phyloP scores from a whole-genome alignment of 1,140 invertebrate species.

The Sitophilus oryzae region DNA sequence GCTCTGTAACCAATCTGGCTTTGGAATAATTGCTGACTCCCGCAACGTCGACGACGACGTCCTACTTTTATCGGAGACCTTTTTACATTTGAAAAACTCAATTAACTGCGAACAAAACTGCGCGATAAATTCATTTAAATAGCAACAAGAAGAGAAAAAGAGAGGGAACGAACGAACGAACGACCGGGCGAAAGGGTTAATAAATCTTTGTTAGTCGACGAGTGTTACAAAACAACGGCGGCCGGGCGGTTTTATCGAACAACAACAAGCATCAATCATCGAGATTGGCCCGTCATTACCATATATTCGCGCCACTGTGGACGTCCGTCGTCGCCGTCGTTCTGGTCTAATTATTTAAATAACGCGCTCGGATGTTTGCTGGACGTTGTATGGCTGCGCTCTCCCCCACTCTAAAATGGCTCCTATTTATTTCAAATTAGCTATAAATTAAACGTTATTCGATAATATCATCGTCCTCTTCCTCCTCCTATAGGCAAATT shows the following conservation, averaged over 20 bases:
- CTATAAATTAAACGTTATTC: no score
- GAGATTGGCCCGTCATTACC: constrained; percentile 32
- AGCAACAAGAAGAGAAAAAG: constrained; percentile 21
- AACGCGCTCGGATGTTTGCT: constrained; percentile 12
- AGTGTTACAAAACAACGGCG: constrained; percentile 30
- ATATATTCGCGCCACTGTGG: constrained; percentile 16
- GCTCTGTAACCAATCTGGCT: no score
- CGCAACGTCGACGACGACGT: neutral
- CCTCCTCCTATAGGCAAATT: no score
- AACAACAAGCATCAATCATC: constrained; percentile 30
- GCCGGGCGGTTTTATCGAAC: constrained; percentile 30
- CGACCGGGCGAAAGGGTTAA: constrained; percentile 25
- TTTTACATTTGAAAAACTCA: constrained; percentile 13
- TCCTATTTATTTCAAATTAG: no score
- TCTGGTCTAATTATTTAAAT: constrained; percentile 23
- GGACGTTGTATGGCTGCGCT: no score
- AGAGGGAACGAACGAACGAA: neutral
- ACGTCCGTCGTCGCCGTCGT: constrained; percentile 6
- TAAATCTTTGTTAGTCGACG: constrained; percentile 32
- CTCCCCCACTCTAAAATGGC: no score
- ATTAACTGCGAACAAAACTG: constrained; percentile 23
- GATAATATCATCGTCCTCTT: no score
- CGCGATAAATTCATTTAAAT: constrained; percentile 30
- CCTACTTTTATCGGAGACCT: constrained; percentile 2
- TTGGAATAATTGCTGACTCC: neutral